Evolutionary conservation across 2,113 vertebrate genomes (phyloP), one percentile per base, ranked within the genome.

Genomic region (Saguinus midas): DNA sequence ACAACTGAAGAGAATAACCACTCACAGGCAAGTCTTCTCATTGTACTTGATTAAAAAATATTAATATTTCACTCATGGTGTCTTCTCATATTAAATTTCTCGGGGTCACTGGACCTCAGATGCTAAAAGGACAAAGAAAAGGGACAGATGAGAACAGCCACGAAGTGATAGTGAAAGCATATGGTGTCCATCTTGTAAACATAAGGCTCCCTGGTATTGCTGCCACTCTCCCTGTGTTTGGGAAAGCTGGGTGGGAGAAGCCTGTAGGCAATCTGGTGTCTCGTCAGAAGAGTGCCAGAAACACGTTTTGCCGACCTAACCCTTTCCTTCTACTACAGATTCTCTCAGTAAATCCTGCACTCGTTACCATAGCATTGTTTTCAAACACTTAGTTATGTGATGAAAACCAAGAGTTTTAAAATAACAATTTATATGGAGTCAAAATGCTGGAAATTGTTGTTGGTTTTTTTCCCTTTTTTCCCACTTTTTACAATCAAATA

Each of bases 171-270:
- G 91, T 86, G 89, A 82, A 91, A 92, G 87, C 97, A 97, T 97
- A 97, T 94, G 97, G 97, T 82, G 95, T 96, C 97, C 96, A 94
- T 95, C 95, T 89, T 95, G 96, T n/a, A 72, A 61, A 73, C 96
- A 96, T 64, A 91, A 82, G 96, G 96, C 95, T 96, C 73, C 72
- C 68, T 79, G 93, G 75, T 95, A 91, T 94, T 58, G 21, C 37
- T 82, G 93, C 79, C 73, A 43, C 95, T 78, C 87, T 93, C 89
- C n/a, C 68, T 75, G 87, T 23, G 73, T n/a, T 82, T 52, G 45
- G 68, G 95, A 94, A 94, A 96, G 88, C 97, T 94, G 93, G 86
- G 58, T 94, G 93, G 86, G 58, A 70, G 23, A 93, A 95, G 78
- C 82, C 96, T 76, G 40, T 3, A 95, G 91, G 91, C 96, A 97